These are phyloP conservation scores for Andrena praecox DNA, from an alignment of 2,888 invertebrate species.

Conservation along the genomic window DNA sequence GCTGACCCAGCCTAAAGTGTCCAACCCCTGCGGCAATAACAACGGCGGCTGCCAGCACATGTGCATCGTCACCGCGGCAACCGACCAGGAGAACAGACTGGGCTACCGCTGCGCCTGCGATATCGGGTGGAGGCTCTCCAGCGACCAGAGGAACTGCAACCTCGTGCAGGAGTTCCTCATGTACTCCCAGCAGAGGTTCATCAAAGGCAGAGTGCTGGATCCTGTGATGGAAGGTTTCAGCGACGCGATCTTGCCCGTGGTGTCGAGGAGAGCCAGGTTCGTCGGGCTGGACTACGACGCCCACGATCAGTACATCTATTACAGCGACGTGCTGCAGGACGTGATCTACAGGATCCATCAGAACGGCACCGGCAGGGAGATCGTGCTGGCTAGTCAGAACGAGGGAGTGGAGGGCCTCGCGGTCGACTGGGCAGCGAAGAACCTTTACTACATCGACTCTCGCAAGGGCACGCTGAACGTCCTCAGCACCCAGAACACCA, in stretches of 20 bases:
- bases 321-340: constrained; percentile 98
- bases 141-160: constrained; percentile 92
- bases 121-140: constrained; percentile 92
- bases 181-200: constrained; percentile 98
- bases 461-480: constrained; percentile 97
- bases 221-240: constrained; percentile 96
- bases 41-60: constrained; percentile 97
- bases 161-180: constrained; percentile 95
- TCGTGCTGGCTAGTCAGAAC: constrained; percentile 97
- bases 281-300: constrained; percentile 98
- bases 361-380: constrained; percentile 93
- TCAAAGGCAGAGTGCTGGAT: constrained; percentile 95
- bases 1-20: constrained; percentile 89
- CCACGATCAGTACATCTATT: constrained; percentile 96
- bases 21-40: constrained; percentile 94
- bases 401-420: constrained; percentile 98
- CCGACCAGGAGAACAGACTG: constrained; percentile 87
- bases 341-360: constrained; percentile 95
- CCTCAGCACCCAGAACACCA: constrained; percentile 94
- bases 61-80: constrained; percentile 95
- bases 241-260: constrained; percentile 97
- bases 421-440: constrained; percentile 98
- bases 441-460: constrained; percentile 97
- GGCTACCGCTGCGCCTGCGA: constrained; percentile 97
- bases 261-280: constrained; percentile 95